Base-by-base conservation (phyloP, 2,888 invertebrate species). In the Gibbula magus region DNA sequence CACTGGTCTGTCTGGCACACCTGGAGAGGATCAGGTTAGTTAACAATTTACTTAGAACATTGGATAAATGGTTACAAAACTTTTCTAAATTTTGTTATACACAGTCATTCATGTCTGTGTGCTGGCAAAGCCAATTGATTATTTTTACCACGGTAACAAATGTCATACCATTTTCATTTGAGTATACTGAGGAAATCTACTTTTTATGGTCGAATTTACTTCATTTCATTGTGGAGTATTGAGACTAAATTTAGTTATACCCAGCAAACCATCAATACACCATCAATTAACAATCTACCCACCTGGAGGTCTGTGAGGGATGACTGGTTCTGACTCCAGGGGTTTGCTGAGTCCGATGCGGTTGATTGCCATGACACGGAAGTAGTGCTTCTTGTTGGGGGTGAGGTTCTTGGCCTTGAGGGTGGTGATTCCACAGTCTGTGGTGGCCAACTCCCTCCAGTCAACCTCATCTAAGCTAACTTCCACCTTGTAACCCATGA, bases 381-480 rank as follows among this genome's bases (percentile, higher is more conserved):
- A 93, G 79, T 89, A 85, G 81, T 93, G 92, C 51, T 86, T 84
- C 39, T 89, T 87, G 56, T 88, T 89, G 54, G 90, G 89, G 2
- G 80, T 82, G 73, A 93, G 85, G 75, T 91, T 87, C 25, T 85
- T 89, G 5, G 89, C 90, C 39, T 87, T 88, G 81, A 87, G 86
- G 32, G 88, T 85, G 82, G 88, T 88, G 35, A 85, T 86, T 76
- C 88, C 86, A 79, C 86, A 85, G 93, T 98, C 98, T 96, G 98
- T 97, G 89, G 97, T 96, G 92, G 97, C 96, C 84, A 98, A 97
- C 81, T 97, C 95, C 91, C 98, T 94, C 98, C 98, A 99, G 8
- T 97, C 97, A 52, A 97, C 96, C 79, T 97, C 97, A 61, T 89
- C 87, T 18, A 80, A 80, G 13, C 89, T 87, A 73, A 88, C 77